A percentile compares a stretch with the other conserved stretches of the same genome.
Evolutionary conservation across 2,113 vertebrate species (phyloP).

Genomic region (Ameiurus melas): DNA sequence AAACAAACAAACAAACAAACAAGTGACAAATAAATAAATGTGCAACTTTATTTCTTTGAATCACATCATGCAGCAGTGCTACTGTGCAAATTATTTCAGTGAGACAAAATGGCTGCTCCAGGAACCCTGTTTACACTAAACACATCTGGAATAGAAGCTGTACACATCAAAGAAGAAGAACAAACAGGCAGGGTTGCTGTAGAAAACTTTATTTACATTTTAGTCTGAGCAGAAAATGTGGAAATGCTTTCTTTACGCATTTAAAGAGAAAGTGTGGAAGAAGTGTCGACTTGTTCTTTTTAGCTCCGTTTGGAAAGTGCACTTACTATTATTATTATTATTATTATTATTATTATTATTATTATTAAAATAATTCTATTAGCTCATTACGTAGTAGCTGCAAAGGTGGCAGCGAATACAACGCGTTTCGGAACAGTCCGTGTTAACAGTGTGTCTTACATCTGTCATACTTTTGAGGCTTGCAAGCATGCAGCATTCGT

Average conservation of each 20-base stretch:
- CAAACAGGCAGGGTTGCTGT: neutral
- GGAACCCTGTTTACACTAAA: neutral
- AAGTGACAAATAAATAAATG: neutral
- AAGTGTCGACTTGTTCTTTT: neutral
- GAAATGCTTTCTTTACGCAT: neutral
- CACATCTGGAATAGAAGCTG: neutral
- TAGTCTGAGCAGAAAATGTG: neutral
- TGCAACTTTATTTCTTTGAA: neutral
- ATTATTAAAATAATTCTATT: neutral
- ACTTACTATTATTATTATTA: neutral
- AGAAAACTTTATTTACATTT: neutral
- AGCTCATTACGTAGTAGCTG: neutral
- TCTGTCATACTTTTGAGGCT: neutral
- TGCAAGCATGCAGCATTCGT: neutral
- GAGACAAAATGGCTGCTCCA: neutral
- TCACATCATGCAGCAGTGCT: neutral
- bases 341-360: neutral
- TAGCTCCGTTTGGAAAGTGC: neutral
- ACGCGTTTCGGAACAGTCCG: neutral
- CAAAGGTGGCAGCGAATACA: neutral
- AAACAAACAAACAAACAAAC: neutral
- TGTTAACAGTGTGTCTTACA: too few species aligned
- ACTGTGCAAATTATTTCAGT: neutral
- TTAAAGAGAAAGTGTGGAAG: too few species aligned
- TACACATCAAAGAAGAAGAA: neutral